Conservation (phyloP, 2,888 invertebrate genomes). For the Drosophila neonasuta region DNA sequence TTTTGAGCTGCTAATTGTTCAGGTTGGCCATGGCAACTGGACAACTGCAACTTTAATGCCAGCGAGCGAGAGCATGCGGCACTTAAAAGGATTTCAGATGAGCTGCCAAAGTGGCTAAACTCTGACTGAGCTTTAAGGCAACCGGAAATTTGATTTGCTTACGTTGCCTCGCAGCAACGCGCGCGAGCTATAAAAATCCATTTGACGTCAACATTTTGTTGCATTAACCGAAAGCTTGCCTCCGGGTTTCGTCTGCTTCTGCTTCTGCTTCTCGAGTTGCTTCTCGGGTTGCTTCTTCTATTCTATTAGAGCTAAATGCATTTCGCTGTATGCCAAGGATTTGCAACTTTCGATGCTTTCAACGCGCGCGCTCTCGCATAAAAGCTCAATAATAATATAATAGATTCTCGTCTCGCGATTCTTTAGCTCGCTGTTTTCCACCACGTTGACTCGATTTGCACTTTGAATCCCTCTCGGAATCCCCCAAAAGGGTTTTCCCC, state of each 20-base stretch:
- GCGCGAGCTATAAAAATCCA: conserved; percentile 47
- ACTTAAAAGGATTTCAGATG: conserved; percentile 39
- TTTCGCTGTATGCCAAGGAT: conserved; percentile 51
- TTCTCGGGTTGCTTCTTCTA: background rate
- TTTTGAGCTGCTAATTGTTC: conserved; percentile 55
- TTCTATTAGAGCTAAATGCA: conserved; percentile 48
- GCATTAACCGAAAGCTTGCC: conserved; percentile 19
- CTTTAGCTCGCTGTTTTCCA: conserved; percentile 43
- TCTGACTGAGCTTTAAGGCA: conserved; percentile 39
- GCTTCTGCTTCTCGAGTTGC: background rate
- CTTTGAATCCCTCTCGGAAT: conserved; percentile 24
- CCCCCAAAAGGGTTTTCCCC: conserved; percentile 13
- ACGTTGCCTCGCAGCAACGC: conserved; percentile 15
- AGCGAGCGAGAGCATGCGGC: background rate
- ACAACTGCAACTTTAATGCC: conserved; percentile 49
- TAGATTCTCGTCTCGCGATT: conserved; percentile 53
- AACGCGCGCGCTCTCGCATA: conserved; percentile 41
- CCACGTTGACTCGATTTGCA: conserved; percentile 61
- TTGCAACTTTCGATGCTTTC: conserved; percentile 48
- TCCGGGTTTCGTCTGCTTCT: conserved; percentile 11
- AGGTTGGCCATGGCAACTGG: conserved; percentile 47
- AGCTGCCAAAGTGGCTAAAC: conserved; percentile 49
- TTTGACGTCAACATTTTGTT: conserved; percentile 47
- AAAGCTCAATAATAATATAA: conserved; percentile 70
- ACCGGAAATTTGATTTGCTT: conserved; percentile 70